These are phyloP conservation scores for Papilio aristodemus DNA, from an alignment of 1,140 invertebrate genomes.

Conservation along the genomic window DNA sequence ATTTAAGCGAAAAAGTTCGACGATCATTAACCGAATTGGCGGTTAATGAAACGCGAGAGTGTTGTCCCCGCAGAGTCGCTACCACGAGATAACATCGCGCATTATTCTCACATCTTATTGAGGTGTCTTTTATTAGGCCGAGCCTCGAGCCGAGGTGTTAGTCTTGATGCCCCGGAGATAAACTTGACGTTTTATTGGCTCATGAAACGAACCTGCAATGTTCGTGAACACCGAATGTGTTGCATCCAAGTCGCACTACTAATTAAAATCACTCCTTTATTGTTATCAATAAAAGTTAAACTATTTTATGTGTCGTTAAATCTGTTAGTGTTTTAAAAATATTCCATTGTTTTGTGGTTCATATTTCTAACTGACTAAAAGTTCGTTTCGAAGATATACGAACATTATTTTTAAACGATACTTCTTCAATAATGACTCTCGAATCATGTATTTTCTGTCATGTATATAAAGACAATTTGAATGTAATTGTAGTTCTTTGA, in stretches of 20 bases:
- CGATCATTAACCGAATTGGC: slow-evolving; percentile 66
- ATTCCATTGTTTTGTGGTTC: not conserved
- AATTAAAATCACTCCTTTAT: slow-evolving; percentile 30
- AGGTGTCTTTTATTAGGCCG: slow-evolving; percentile 54
- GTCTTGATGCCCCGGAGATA: slow-evolving; percentile 51
- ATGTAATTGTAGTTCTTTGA: no score
- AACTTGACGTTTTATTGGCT: slow-evolving; percentile 50
- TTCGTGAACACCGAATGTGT: slow-evolving; percentile 21
- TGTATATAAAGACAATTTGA: no score
- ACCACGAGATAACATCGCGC: slow-evolving; percentile 54
- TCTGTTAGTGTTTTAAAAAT: not conserved
- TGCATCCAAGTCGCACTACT: slow-evolving; percentile 10
- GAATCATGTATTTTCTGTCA: no score
- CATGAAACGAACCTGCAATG: slow-evolving; percentile 38
- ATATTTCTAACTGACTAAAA: not conserved
- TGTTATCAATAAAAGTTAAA: slow-evolving; percentile 26
- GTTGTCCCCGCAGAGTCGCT: slow-evolving; percentile 43
- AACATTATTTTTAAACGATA: no score
- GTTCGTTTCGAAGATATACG: not conserved
- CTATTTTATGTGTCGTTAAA: slow-evolving; percentile 18
- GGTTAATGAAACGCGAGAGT: slow-evolving; percentile 65
- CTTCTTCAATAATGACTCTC: no score
- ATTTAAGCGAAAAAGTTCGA: slow-evolving; percentile 72
- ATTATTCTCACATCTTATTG: slow-evolving; percentile 64
- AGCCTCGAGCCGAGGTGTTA: slow-evolving; percentile 54